Base-by-base conservation (phyloP, 2,113 vertebrate species). In the Chaetodon trifascialis region DNA sequence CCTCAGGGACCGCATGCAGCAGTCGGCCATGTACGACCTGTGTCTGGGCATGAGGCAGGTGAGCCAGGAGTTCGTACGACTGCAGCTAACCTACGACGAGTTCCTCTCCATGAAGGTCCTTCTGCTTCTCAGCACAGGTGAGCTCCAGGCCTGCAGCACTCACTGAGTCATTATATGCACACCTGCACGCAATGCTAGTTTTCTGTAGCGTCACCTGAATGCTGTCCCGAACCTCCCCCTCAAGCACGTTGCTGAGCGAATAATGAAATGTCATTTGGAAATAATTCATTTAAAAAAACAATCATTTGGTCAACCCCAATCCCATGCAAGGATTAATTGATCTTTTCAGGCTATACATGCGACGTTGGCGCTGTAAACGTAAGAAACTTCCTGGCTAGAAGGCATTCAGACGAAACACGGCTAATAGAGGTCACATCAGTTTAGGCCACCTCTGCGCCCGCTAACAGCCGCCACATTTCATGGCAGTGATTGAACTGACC, bases 41-140 rank as follows among this genome's bases (percentile, higher is more conserved):
- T 99, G 98, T 94, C 95, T 98, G 93, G 97, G 97, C 72, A 99
- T 99, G 98, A 97, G 97, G 92, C 97, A 99, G 88, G 96, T 99
- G 95, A 99, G 98, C 93, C 96, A 98, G 93, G 98, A 99, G 94
- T 99, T 99, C 49, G 95, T 99, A 36, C 96, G 98, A n/a, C 93
- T 99, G 89, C 98, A 99, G 94, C 96, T 99, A 36, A 98, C 96
- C 91, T 98, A 98, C 19, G 97, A 99, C 51, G 98, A 99, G 82
- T 99, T 97, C 94, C 97, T 98, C 38, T 95, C 98, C 67, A 99
- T 99, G 98, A 99, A 99, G 91, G 98, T 98, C 2, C 90, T 99
- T 91, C 96, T 99, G 93, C 97, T 99, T 25, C 93, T 99, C 42
- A 99, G 98, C 95, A 99, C 98, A 93, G 96, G 98, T 44, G 46